Evolutionary conservation across 2,888 invertebrate genomes (phyloP).

Genomic region (Choreutis nemorana): DNA sequence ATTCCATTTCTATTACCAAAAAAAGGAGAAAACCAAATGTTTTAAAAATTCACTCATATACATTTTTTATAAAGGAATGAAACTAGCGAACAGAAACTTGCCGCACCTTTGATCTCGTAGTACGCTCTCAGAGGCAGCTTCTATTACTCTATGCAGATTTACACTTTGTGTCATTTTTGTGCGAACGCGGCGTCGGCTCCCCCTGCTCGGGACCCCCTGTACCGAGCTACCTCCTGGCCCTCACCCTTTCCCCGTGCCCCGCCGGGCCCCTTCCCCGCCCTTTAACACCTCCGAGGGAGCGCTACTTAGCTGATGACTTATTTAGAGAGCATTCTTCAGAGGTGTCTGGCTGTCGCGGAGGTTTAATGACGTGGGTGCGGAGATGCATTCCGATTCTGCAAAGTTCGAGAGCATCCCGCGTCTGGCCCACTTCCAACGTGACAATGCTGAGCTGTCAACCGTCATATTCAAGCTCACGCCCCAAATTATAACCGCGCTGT

Average conservation of each 20-base stretch:
- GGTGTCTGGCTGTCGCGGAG: conserved; percentile 58
- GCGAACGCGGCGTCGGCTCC: conserved; percentile 28
- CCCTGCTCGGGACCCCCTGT: conserved; percentile 11
- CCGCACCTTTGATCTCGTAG: conserved; percentile 44
- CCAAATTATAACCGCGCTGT: conserved; percentile 7
- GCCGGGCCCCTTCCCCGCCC: conserved; percentile 17
- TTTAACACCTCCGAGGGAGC: conserved; percentile 21
- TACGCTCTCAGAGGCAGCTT: conserved; percentile 49
- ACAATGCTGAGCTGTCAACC: conserved; percentile 17
- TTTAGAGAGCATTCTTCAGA: conserved; percentile 64
- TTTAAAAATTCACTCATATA: background rate
- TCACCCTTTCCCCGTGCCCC: conserved; percentile 13
- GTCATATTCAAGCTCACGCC: background rate
- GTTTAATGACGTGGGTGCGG: conserved; percentile 58
- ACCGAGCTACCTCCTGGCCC: conserved; percentile 3
- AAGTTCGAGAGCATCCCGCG: conserved; percentile 26
- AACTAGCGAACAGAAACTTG: conserved; percentile 24
- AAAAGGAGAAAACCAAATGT: conserved; percentile 15
- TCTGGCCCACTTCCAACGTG: conserved; percentile 39
- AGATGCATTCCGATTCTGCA: conserved; percentile 35
- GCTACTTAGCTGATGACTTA: conserved; percentile 67
- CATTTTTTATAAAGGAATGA: conserved; percentile 10
- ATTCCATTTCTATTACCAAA: conserved; percentile 15
- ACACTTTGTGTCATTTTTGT: conserved; percentile 63
- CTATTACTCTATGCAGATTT: conserved; percentile 61